Conservation (phyloP, 1,140 invertebrate genomes). For the Diploscapter pachys region DNA sequence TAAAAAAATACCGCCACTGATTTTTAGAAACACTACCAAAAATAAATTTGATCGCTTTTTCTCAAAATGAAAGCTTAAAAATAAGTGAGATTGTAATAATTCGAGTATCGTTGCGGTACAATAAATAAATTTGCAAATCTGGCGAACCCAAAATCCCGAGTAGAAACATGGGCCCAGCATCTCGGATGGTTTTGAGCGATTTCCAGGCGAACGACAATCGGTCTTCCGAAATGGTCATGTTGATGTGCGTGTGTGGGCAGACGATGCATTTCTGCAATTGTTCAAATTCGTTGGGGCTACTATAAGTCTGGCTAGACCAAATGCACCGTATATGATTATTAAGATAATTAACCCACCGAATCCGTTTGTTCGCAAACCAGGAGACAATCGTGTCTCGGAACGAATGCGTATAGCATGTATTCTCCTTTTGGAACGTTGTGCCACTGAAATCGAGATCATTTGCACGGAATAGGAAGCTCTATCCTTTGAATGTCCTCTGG, state of each 20-base stretch:
- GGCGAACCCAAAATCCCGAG: neutral
- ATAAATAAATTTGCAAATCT: neutral
- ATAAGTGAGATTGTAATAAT: neutral
- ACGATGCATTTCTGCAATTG: neutral
- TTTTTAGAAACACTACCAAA: neutral
- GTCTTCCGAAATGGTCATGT: constrained; percentile 41
- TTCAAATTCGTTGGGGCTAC: no score
- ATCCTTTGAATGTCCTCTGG: no score
- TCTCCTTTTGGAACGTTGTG: constrained; percentile 23
- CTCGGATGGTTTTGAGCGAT: constrained; percentile 13
- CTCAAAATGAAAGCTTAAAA: neutral
- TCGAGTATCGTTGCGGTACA: neutral
- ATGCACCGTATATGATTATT: no score
- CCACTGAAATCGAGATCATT: constrained; percentile 9
- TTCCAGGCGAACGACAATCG: constrained; percentile 37
- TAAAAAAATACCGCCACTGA: neutral
- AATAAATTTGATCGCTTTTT: neutral
- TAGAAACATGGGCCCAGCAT: constrained; percentile 3
- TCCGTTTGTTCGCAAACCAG: constrained; percentile 32
- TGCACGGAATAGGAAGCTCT: no score
- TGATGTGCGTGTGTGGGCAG: constrained; percentile 45
- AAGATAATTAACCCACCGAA: neutral
- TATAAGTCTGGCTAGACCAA: no score
- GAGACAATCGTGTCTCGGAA: constrained; percentile 41
- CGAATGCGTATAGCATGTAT: constrained; percentile 41